Percentiles rank a stretch among this genome's conserved stretches.
These are phyloP conservation scores for Amiota minor DNA, from an alignment of 2,888 invertebrate genomes.

Conservation along the genomic window DNA sequence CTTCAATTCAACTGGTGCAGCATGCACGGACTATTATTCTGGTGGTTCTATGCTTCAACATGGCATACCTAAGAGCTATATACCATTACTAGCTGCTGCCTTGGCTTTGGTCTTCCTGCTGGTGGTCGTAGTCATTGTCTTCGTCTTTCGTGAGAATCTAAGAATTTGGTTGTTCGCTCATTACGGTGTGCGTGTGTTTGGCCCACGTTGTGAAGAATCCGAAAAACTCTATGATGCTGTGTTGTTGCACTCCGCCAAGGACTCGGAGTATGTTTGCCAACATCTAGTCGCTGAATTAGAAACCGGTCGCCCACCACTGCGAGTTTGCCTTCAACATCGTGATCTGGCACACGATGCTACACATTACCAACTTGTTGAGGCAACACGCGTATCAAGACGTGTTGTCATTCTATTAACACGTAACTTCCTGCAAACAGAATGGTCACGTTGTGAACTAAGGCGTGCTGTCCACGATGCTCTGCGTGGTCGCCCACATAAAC, in stretches of 20 bases:
- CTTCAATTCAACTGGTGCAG: constrained; percentile 83
- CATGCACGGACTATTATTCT: constrained; percentile 89
- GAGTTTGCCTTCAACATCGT: constrained; percentile 91
- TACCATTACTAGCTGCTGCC: constrained; percentile 87
- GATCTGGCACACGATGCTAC: constrained; percentile 84
- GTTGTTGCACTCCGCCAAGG: constrained; percentile 92
- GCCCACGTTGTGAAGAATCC: constrained; percentile 84
- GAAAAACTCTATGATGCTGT: constrained; percentile 94
- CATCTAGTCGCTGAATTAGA: constrained; percentile 90
- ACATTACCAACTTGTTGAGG: constrained; percentile 80
- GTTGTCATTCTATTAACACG: constrained; percentile 90
- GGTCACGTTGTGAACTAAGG: constrained; percentile 92
- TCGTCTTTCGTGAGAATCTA: constrained; percentile 88
- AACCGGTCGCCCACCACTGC: constrained; percentile 82
- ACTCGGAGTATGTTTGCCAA: constrained; percentile 90
- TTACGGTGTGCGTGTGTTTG: constrained; percentile 88
- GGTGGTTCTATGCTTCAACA: constrained; percentile 85
- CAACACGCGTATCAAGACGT: constrained; percentile 89
- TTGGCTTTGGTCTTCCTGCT: constrained; percentile 84
- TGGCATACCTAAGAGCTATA: constrained; percentile 85
- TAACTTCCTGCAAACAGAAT: constrained; percentile 94
- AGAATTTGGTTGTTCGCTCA: constrained; percentile 90
- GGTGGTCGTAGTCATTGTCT: constrained; percentile 83
- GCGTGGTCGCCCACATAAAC: constrained; percentile 87
- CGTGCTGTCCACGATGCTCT: constrained; percentile 92